Evolutionary conservation across 2,797 vertebrate species (phyloP).

Genomic region (Pipistrellus pipistrellus): DNA sequence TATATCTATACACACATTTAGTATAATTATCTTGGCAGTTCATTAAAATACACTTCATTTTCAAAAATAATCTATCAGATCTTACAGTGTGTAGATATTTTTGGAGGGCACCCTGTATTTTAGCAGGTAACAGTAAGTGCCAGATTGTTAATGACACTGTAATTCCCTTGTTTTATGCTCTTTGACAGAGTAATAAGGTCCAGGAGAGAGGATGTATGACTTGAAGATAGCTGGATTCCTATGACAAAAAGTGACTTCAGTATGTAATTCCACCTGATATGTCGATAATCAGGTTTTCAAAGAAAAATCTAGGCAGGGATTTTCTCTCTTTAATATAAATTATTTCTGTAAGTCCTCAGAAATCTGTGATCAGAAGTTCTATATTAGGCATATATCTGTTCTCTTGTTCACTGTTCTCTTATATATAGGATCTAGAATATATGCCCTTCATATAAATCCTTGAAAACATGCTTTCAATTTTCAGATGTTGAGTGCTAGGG

Average conservation of each 20-base stretch:
- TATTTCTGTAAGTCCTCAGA: neutral
- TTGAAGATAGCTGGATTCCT: neutral
- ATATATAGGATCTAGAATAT: neutral
- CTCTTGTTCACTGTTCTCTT: neutral
- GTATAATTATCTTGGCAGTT: too few species aligned
- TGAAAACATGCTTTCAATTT: neutral
- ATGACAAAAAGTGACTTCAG: neutral
- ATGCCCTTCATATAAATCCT: neutral
- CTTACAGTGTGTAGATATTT: too few species aligned
- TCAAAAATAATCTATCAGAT: too few species aligned
- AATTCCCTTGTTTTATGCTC: neutral
- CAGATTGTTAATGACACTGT: neutral
- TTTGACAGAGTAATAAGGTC: neutral
- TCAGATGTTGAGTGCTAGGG: neutral
- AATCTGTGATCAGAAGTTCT: neutral
- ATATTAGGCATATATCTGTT: neutral
- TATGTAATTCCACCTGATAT: neutral
- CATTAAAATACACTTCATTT: too few species aligned
- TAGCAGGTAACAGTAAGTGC: neutral
- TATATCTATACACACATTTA: too few species aligned
- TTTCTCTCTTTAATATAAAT: neutral
- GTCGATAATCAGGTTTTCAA: neutral
- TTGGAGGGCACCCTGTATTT: neutral
- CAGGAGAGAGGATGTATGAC: neutral
- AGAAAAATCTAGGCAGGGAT: constrained; percentile 24